Evolutionary conservation across 2,113 vertebrate genomes (phyloP), one percentile per base, ranked within the genome.

Genomic region (Athene noctua): DNA sequence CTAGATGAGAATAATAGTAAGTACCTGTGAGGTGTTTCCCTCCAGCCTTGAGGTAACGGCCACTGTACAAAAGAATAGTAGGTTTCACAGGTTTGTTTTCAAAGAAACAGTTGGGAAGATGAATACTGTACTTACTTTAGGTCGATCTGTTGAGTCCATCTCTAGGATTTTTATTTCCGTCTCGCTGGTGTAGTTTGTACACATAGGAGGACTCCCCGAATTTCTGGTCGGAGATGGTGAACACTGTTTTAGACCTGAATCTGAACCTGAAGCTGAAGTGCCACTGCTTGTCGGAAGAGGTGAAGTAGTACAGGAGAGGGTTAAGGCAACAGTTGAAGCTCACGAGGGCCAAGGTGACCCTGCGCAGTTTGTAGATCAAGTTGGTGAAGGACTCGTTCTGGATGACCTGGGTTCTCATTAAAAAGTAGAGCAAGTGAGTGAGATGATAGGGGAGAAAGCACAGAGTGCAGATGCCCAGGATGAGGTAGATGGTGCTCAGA

Each of bases 311-410:
- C 9, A 99, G 82, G 67, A 99, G 7, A 0, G 99, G 99, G 96
- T 99, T 98, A n/a, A 99, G 96, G 92, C 98, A 98, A 15, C 98
- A 98, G 92, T 98, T 98, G 42, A 98, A 40, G 71, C 97, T 98
- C 78, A 98, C 96, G 9, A 98, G 95, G 7, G 97, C 98, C 74
- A 98, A 94, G 65, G 98, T 98, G 59, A 98, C 65, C 19, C 97
- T 96, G 5, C 98, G 90, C n/a, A 98, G 58, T 4, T 95, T 54
- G 88, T 97, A 94, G 86, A 98, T 98, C 30, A 32, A 27, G 14
- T 5, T 23, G 14, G 77, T 38, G 0, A 82, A 6, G 0, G 52
- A 13, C 92, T 96, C 89, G 9, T 32, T 15, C 52, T 34, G 58
- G 58, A 98, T 98, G 10, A 97, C 4, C 4, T 44, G 25, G 30